Evolutionary conservation across 2,113 vertebrate genomes (phyloP), one percentile per base, ranked within the genome.

Genomic region (Lampris incognitus): DNA sequence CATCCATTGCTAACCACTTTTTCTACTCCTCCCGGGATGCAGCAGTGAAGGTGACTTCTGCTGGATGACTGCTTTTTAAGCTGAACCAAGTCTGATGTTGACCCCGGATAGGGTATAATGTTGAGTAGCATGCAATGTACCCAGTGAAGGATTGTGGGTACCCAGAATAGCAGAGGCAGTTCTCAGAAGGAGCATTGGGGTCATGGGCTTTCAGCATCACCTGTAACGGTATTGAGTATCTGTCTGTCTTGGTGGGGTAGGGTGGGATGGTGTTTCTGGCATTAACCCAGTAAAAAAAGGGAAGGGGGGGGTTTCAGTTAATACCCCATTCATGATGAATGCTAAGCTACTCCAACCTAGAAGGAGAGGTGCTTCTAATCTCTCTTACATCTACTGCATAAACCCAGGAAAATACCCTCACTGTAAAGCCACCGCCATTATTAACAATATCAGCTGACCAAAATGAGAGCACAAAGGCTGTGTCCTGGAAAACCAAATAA

Each of bases 11-110:
- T 52, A 13, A 7, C 58, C 37, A 51, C 41, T 37, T n/a, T 41
- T 4, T 40, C 68, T 78, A 64, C 46, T 81, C 50, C 56, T 81
- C 65, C 68, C 76, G 44, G 55, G 11, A 77, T 81, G 78, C 74
- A 79, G 84, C 1, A 55, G 71, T 88, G 87, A 90, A 88, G 78
- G 88, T 88, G 83, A 89, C 85, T 69, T 71, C 78, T 87, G 78
- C 85, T 79, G 76, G 77, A 72, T 76, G 87, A 57, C 80, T 73
- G 77, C 71, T 72, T 74, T 73, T 44, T 44, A 55, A 81, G 82
- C 64, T 83, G 64, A 85, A 65, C 0, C 1, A 6, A 70, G 38
- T 46, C 61, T 41, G 41, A 38, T 61, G 67, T 50, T 59, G 57
- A 63, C 24, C 24, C 24, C 24, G 24, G 24, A 24, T 24, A 24